Evolutionary conservation across 2,888 invertebrate genomes (phyloP).

Genomic region (Galerucella pusilla): DNA sequence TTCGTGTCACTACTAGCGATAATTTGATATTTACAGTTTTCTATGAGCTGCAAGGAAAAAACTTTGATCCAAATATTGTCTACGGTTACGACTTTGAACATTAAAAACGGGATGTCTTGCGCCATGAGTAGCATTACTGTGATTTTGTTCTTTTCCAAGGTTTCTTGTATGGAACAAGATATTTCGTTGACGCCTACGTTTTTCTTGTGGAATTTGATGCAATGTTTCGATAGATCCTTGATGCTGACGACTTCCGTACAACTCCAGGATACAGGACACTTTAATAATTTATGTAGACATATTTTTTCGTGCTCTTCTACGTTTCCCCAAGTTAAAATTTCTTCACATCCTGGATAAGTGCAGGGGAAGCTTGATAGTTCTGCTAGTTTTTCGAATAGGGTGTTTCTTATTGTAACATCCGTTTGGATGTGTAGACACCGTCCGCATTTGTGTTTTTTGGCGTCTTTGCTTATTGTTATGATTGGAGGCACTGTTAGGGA

Average conservation of each 20-base stretch:
- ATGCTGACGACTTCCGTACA: constrained; percentile 26
- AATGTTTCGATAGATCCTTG: constrained; percentile 18
- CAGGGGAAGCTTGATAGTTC: constrained; percentile 27
- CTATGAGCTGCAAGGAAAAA: constrained; percentile 22
- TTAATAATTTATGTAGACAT: constrained; percentile 22
- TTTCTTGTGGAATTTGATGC: constrained; percentile 8
- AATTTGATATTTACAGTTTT: constrained; percentile 20
- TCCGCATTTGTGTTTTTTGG: constrained; percentile 31
- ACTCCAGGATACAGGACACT: constrained; percentile 33
- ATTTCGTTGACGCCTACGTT: constrained; percentile 22
- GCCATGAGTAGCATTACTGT: constrained; percentile 25
- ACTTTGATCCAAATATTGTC: constrained; percentile 32
- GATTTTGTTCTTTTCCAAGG: constrained; percentile 24
- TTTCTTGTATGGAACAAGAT: constrained; percentile 1
- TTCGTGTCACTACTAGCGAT: constrained; percentile 10
- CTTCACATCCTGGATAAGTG: constrained; percentile 25
- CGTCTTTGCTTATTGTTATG: constrained; percentile 20
- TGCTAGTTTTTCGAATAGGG: constrained; percentile 27
- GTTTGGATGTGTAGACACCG: constrained; percentile 25
- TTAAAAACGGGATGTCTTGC: constrained; percentile 18
- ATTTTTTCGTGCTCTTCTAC: constrained; percentile 27
- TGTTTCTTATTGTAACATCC: constrained; percentile 12
- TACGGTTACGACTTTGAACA: constrained; percentile 20
- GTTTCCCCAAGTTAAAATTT: constrained; percentile 20
- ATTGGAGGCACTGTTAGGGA: constrained; percentile 31